phyloP scores from a whole-genome alignment of 2,888 invertebrate genomes.

The Caenorhabditis sp. region DNA sequence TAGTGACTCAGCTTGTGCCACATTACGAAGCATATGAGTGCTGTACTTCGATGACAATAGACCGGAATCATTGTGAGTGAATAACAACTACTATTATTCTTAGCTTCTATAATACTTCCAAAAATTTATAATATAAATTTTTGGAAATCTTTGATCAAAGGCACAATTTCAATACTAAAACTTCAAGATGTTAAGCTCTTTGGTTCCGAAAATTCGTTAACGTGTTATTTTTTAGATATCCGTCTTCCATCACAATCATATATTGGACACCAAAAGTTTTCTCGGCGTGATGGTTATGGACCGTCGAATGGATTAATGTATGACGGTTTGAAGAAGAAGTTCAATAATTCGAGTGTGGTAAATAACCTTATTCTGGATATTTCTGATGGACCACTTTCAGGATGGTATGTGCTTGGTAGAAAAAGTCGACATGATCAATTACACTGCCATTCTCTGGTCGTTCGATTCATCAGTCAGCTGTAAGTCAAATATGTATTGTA shows the following conservation, averaged over 20 bases:
- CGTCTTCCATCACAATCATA: not conserved
- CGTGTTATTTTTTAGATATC: too few species aligned
- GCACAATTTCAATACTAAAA: too few species aligned
- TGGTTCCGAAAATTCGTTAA: too few species aligned
- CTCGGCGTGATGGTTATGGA: not conserved
- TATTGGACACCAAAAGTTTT: not conserved
- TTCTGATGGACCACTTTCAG: not conserved
- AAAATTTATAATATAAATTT: too few species aligned
- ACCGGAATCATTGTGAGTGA: not conserved
- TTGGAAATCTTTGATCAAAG: too few species aligned
- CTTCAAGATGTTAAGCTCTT: too few species aligned
- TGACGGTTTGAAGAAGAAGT: not conserved
- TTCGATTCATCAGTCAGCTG: not conserved
- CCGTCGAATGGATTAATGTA: not conserved
- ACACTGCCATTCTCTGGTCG: not conserved
- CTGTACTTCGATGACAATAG: not conserved
- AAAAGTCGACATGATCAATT: not conserved
- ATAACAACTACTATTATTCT: too few species aligned
- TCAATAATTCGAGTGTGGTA: not conserved
- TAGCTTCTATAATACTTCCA: too few species aligned
- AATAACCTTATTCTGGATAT: too few species aligned
- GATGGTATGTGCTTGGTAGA: not conserved
- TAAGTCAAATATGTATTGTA: too few species aligned
- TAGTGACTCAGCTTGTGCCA: not conserved
- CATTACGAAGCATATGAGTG: not conserved